Evolutionary conservation across 2,888 invertebrate species (phyloP).

Genomic region (Archaeoteleia sp.): DNA sequence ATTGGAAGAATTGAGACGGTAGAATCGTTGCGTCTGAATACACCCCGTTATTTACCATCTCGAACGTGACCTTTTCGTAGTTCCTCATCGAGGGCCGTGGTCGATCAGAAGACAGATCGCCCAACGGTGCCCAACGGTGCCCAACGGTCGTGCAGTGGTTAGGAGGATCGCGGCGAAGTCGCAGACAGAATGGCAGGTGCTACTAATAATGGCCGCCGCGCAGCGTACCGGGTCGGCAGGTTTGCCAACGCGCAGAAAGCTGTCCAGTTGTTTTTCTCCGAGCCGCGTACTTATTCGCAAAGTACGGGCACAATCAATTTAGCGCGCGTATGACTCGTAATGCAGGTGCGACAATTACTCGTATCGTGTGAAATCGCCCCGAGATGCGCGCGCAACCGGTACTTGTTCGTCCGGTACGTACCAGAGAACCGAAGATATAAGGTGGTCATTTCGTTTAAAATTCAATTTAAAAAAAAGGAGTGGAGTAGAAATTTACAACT

Average conservation of each 20-base stretch:
- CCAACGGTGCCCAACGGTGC: too few relatives aligned
- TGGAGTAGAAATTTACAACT: too few relatives aligned
- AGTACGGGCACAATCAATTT: background rate
- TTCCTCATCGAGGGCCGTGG: too few relatives aligned
- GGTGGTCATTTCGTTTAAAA: too few relatives aligned
- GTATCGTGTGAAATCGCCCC: background rate
- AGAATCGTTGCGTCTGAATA: conserved; percentile 34
- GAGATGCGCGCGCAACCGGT: conserved; percentile 1
- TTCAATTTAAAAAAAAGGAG: too few relatives aligned
- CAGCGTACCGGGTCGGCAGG: background rate
- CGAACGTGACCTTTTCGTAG: conserved; percentile 49
- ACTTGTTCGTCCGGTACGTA: background rate
- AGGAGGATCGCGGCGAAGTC: conserved; percentile 28
- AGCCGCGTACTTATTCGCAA: background rate
- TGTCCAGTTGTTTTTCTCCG: background rate
- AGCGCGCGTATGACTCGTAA: background rate
- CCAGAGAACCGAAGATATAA: conserved; percentile 7
- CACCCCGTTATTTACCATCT: conserved; percentile 48
- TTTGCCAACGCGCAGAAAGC: background rate
- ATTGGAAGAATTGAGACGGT: too few relatives aligned
- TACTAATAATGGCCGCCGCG: conserved; percentile 6
- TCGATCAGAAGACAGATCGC: too few relatives aligned
- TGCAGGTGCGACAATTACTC: background rate
- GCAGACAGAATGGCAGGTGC: conserved; percentile 25
- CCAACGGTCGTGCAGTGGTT: too few relatives aligned